phyloP scores from a whole-genome alignment of 2,797 vertebrate species.

The Gallirallus australis region DNA sequence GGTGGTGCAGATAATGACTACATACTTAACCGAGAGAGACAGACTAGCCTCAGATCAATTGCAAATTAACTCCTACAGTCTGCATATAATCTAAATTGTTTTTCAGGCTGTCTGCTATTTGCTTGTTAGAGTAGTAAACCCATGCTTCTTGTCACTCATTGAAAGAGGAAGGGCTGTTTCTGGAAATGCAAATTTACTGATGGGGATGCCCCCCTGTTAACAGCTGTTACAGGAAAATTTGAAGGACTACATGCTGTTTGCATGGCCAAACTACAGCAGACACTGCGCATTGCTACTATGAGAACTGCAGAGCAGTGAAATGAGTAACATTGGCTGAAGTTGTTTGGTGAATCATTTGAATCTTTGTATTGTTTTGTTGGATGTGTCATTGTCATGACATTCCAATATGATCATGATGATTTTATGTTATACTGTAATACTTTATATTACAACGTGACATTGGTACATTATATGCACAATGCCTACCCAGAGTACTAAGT shows the following conservation, averaged over 20 bases:
- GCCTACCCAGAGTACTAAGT: neutral
- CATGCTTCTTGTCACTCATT: neutral
- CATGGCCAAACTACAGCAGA: neutral
- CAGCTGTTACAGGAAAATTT: neutral
- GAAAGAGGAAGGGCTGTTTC: neutral
- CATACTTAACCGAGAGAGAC: neutral
- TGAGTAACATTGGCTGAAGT: neutral
- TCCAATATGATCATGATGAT: neutral
- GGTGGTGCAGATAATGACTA: neutral
- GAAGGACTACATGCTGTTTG: neutral
- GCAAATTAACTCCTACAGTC: slow-evolving; percentile 4
- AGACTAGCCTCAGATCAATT: slow-evolving; percentile 9
- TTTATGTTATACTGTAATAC: neutral
- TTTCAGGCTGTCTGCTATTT: neutral
- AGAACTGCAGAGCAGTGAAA: neutral
- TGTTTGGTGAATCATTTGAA: neutral
- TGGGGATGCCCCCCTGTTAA: neutral
- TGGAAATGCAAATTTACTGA: neutral
- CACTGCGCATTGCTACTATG: neutral
- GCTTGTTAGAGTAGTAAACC: neutral
- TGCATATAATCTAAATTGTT: neutral
- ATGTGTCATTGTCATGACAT: neutral
- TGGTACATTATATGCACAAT: neutral
- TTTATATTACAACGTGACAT: neutral
- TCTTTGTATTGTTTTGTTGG: neutral